Percentiles rank a stretch among this genome's conserved stretches.
These are phyloP conservation scores for Sapajus apella DNA, from an alignment of 2,113 vertebrate genomes.

Conservation along the genomic window DNA sequence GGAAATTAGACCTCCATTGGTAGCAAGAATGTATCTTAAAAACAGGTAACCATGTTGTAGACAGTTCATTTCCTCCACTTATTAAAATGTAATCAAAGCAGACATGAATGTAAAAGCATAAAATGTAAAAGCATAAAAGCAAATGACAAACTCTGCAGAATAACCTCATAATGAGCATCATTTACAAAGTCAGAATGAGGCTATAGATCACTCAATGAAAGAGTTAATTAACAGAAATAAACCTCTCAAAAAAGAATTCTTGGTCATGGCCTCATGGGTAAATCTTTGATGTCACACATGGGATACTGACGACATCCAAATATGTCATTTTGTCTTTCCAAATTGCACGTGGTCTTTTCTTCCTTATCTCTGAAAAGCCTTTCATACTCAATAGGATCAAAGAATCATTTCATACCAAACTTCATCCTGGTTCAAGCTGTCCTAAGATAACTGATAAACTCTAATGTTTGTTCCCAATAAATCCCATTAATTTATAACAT, in stretches of 20 bases:
- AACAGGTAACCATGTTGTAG: constrained; percentile 33
- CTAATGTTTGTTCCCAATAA: not conserved
- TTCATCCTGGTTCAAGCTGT: not conserved
- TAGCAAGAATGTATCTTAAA: constrained; percentile 25
- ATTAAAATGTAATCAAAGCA: constrained; percentile 40
- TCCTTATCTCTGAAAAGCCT: not conserved
- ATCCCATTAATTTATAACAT: not conserved
- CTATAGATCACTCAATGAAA: constrained; percentile 34
- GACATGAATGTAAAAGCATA: constrained; percentile 33
- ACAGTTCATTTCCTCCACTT: constrained; percentile 47
- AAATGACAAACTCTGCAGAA: constrained; percentile 29
- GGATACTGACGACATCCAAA: not conserved
- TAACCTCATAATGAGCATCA: not conserved
- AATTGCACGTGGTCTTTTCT: not conserved
- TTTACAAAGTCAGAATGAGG: constrained; percentile 19
- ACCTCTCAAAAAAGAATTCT: constrained; percentile 54
- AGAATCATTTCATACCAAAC: not conserved
- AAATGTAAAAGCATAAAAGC: not conserved
- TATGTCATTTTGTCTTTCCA: constrained; percentile 17
- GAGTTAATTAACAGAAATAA: constrained; percentile 33
- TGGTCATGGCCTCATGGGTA: constrained; percentile 34
- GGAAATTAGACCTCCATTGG: constrained; percentile 79
- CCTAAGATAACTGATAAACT: constrained; percentile 24
- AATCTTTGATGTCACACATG: constrained; percentile 54
- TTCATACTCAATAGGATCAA: constrained; percentile 23